These are phyloP conservation scores for Drosophila melanogaster DNA, from an alignment of 1,140 invertebrate species.

Conservation along the genomic window Release_6_plus_ISO1_MT NT_037436.4:12353001-12353500, in stretches of 20 bases:
- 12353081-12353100: slow-evolving; percentile 72
- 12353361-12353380: slow-evolving; percentile 19
- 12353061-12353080: slow-evolving; percentile 34
- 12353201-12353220: slow-evolving; percentile 52
- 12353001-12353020: slow-evolving; percentile 45
- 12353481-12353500: slow-evolving; percentile 49
- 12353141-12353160: slow-evolving; percentile 37
- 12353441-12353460: neutral
- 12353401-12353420: slow-evolving; percentile 61
- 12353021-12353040: slow-evolving; percentile 73
- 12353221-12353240: slow-evolving; percentile 55
- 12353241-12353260: slow-evolving; percentile 69
- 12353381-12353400: slow-evolving; percentile 27
- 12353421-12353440: slow-evolving; percentile 1
- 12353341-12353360: no score
- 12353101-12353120: slow-evolving; percentile 70
- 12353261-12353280: slow-evolving; percentile 16
- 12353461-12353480: slow-evolving; percentile 40
- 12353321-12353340: slow-evolving; percentile 31
- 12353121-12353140: slow-evolving; percentile 36
- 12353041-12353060: slow-evolving; percentile 47
- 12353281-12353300: slow-evolving; percentile 29
- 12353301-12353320: slow-evolving; percentile 35
- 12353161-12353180: slow-evolving; percentile 8
- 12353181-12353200: slow-evolving; percentile 13